Percentiles rank a stretch among this genome's conserved stretches.
These are phyloP conservation scores for Drosophila mettleri DNA, from an alignment of 2,888 invertebrate genomes.

Conservation along the genomic window DNA sequence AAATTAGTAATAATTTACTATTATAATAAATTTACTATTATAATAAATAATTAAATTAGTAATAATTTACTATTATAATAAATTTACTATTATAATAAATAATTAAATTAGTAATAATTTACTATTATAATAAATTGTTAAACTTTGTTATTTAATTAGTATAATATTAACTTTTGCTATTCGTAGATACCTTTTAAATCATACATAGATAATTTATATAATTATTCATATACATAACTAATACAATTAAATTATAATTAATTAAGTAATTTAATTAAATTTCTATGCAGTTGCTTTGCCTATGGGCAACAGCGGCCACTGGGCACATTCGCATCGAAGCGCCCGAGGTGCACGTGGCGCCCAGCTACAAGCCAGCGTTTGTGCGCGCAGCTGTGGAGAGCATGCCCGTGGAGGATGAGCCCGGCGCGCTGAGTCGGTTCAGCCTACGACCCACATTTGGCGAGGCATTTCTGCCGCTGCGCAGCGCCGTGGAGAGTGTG, in stretches of 20 bases:
- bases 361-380: constrained; percentile 75
- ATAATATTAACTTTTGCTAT: not conserved
- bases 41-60: too few relatives aligned
- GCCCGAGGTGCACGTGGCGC: constrained; percentile 70
- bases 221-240: too few relatives aligned
- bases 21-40: too few relatives aligned
- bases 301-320: constrained; percentile 37
- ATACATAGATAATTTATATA: too few relatives aligned
- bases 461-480: constrained; percentile 87
- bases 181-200: not conserved
- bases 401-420: constrained; percentile 68
- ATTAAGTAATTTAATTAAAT: not conserved
- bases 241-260: too few relatives aligned
- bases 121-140: too few relatives aligned
- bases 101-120: too few relatives aligned
- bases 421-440: constrained; percentile 58
- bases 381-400: constrained; percentile 84
- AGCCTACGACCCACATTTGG: constrained; percentile 80
- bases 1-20: too few relatives aligned
- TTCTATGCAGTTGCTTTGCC: constrained; percentile 48
- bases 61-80: too few relatives aligned
- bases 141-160: too few relatives aligned
- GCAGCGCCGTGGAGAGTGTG: constrained; percentile 91
- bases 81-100: too few relatives aligned
- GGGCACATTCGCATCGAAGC: constrained; percentile 80